Evolutionary conservation across 2,113 vertebrate species (phyloP).

Genomic region (Microcebus lehilahytsara): DNA sequence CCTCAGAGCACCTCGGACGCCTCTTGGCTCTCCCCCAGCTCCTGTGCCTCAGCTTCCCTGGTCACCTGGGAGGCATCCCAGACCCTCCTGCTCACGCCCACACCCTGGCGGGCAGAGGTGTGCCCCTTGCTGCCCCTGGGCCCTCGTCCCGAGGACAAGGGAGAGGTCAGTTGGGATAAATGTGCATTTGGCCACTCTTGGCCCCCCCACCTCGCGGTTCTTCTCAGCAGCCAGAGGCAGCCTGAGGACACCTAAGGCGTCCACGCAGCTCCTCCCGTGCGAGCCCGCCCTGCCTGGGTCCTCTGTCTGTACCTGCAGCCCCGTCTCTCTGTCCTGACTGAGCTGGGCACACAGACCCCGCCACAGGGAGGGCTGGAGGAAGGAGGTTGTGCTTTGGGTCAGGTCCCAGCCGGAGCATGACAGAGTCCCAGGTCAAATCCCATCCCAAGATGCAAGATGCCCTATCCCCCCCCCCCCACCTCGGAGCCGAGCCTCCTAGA

Average conservation of each 20-base stretch:
- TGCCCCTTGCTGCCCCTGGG: neutral
- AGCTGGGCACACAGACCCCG: neutral
- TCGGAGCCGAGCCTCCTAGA: neutral
- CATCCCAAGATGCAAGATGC: neutral
- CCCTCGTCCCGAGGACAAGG: neutral
- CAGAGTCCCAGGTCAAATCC: neutral
- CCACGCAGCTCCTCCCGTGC: fast-evolving
- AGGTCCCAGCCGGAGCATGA: neutral
- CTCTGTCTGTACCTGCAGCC: neutral
- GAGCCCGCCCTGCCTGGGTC: neutral
- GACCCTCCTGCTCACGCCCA: no score
- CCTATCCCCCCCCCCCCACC: no score
- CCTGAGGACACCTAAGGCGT: neutral
- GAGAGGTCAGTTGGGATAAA: neutral
- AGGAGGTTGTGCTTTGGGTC: neutral
- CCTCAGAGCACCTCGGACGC: neutral
- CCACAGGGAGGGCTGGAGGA: neutral
- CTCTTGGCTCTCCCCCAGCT: neutral
- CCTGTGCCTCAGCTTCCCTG: neutral
- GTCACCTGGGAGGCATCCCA: neutral
- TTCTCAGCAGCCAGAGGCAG: neutral
- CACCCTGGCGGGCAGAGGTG: neutral
- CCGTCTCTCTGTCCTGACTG: no score
- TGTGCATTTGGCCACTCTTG: neutral
- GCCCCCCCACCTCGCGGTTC: no score